Percentiles rank a stretch among this genome's conserved stretches.
Conservation (phyloP, 2,113 vertebrate genomes). For the Emberiza fucata region DNA sequence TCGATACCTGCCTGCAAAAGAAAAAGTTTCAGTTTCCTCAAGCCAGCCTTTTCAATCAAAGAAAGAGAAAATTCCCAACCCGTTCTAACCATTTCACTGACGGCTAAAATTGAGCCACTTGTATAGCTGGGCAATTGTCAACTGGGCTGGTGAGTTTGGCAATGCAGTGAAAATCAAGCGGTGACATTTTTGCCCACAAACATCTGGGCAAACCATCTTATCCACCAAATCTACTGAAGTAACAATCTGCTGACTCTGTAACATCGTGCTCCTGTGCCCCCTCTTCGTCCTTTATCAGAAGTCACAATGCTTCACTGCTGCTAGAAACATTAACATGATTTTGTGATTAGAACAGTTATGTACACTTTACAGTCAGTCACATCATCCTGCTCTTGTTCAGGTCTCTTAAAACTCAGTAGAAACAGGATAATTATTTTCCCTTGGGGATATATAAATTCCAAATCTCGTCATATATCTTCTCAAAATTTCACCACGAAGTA, state of each 20-base stretch:
- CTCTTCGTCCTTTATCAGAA: background rate
- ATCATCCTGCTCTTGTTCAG: background rate
- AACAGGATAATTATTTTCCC: background rate
- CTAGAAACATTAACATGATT: background rate
- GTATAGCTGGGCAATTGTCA: accelerated
- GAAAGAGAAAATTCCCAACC: background rate
- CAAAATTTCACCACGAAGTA: background rate
- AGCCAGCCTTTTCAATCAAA: constrained; percentile 25
- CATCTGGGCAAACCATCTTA: background rate
- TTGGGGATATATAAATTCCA: background rate
- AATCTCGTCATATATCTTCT: background rate
- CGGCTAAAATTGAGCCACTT: background rate
- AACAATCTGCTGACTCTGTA: background rate
- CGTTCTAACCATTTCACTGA: background rate
- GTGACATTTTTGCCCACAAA: background rate
- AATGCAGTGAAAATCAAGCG: background rate
- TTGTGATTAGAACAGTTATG: background rate
- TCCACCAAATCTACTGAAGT: background rate
- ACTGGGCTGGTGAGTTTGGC: background rate
- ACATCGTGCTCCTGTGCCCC: background rate
- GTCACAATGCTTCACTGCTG: background rate
- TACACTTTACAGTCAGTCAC: background rate
- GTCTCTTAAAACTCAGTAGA: background rate
- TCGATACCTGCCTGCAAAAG: background rate
- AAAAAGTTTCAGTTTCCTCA: background rate